Evolutionary conservation across 30 jellyfish, hydroid and myxozoan genomes (phyloP).

Genomic region (Sanderia malayensis): DNA sequence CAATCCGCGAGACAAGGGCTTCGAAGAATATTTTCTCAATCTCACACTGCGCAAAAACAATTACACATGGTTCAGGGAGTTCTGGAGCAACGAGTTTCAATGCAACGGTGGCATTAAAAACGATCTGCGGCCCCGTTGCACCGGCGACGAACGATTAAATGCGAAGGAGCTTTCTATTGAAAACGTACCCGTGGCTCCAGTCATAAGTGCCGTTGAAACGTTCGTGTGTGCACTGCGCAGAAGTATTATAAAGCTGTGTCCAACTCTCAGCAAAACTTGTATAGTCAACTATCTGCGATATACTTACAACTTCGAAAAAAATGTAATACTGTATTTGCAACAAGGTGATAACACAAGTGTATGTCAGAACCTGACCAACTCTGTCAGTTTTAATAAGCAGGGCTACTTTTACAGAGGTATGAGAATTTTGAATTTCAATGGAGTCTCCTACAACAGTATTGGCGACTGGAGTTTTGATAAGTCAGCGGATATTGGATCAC

Average conservation of each 20-base stretch:
- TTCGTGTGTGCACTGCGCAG: conserved; percentile 56
- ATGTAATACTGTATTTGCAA: conserved; percentile 7
- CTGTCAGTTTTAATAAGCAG: conserved; percentile 15
- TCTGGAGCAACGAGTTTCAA: conserved; percentile 50
- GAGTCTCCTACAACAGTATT: conserved; percentile 14
- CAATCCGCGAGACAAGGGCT: neutral
- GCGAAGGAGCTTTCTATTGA: neutral
- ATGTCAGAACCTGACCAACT: conserved; percentile 13
- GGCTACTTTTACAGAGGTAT: conserved; percentile 22
- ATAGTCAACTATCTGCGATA: neutral
- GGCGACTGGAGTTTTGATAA: conserved; percentile 20
- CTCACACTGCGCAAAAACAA: conserved; percentile 17
- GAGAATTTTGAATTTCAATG: conserved; percentile 21
- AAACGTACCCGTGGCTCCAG: conserved; percentile 48
- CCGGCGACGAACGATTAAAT: conserved; percentile 51
- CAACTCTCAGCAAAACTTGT: conserved; percentile 3
- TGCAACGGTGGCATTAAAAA: conserved; percentile 1
- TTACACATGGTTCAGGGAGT: conserved; percentile 56
- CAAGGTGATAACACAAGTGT: conserved; percentile 16
- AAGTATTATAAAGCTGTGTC: conserved; percentile 17
- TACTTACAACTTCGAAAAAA: conserved; percentile 22
- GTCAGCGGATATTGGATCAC: neutral
- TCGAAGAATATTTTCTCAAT: conserved; percentile 20
- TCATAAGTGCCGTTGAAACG: conserved; percentile 55
- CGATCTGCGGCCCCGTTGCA: conserved; percentile 11